These are phyloP conservation scores for Pangasius macronema DNA, from an alignment of 2,797 vertebrate species.

Conservation along the genomic window DNA sequence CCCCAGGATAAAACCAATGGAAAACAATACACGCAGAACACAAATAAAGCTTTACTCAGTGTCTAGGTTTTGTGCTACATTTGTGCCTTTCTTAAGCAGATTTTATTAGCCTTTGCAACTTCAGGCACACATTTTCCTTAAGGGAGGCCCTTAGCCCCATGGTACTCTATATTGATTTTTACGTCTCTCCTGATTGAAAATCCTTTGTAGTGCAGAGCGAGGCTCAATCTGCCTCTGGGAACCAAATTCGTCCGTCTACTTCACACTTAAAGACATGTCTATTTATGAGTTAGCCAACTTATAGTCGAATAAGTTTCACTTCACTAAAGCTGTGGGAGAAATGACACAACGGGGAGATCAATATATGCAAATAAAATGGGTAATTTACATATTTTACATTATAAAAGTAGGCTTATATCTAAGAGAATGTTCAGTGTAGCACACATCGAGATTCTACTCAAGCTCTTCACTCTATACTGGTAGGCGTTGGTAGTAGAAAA, in stretches of 20 bases:
- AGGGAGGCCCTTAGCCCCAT: slow-evolving; percentile 33
- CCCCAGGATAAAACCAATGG: not conserved
- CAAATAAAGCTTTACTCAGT: slow-evolving; percentile 16
- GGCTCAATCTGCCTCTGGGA: slow-evolving; percentile 39
- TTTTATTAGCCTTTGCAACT: slow-evolving; percentile 30
- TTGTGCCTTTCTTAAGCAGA: slow-evolving; percentile 23
- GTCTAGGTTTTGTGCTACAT: not conserved
- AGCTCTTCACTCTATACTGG: slow-evolving; percentile 48
- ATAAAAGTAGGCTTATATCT: slow-evolving; percentile 46
- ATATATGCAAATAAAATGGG: slow-evolving; percentile 50
- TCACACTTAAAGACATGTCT: slow-evolving; percentile 34
- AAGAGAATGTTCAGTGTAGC: slow-evolving; percentile 41
- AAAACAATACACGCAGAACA: slow-evolving; percentile 5
- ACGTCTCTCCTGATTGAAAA: slow-evolving; percentile 42
- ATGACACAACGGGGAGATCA: slow-evolving; percentile 44
- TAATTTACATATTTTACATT: slow-evolving; percentile 50
- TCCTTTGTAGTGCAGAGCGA: slow-evolving; percentile 39
- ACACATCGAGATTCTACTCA: slow-evolving; percentile 44
- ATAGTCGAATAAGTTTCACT: slow-evolving; percentile 45
- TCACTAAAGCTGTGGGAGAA: slow-evolving; percentile 44
- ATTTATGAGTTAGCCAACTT: slow-evolving; percentile 42
- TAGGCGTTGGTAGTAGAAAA: slow-evolving; percentile 47
- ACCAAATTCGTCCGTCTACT: slow-evolving; percentile 32
- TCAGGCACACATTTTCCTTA: slow-evolving; percentile 32
- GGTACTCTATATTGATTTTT: slow-evolving; percentile 44